These are phyloP conservation scores for Siniperca chuatsi DNA, from an alignment of 2,113 vertebrate genomes.

Conservation along the genomic window DNA sequence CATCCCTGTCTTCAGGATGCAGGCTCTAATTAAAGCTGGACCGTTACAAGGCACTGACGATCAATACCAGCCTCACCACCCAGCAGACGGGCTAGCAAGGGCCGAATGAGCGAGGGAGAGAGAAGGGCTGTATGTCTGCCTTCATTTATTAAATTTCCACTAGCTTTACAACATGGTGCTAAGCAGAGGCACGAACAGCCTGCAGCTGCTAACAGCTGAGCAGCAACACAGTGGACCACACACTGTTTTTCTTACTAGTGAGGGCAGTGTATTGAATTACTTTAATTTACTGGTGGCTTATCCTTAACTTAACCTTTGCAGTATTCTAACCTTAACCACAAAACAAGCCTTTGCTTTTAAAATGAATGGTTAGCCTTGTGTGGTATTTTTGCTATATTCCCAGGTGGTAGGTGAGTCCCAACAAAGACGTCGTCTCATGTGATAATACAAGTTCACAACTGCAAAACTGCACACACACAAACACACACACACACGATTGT, in stretches of 20 bases:
- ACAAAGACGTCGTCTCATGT: too few species aligned
- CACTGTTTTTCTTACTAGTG: neutral
- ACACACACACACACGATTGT: too few species aligned
- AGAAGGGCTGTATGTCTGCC: slow-evolving; percentile 35
- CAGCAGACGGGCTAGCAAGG: slow-evolving; percentile 27
- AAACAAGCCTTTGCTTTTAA: neutral
- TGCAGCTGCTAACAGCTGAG: slow-evolving; percentile 43
- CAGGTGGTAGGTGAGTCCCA: neutral
- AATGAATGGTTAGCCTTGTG: neutral
- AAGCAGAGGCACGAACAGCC: slow-evolving; percentile 65
- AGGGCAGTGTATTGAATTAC: neutral
- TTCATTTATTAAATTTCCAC: slow-evolving; percentile 74
- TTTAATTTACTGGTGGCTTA: neutral
- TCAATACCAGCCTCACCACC: slow-evolving; percentile 62
- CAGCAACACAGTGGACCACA: slow-evolving; percentile 22
- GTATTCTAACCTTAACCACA: neutral
- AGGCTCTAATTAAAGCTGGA: slow-evolving; percentile 76
- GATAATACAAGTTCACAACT: too few species aligned
- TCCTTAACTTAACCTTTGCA: neutral
- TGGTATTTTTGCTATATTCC: neutral
- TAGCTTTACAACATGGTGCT: slow-evolving; percentile 65
- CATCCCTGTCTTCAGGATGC: slow-evolving; percentile 42
- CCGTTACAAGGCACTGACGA: slow-evolving; percentile 58
- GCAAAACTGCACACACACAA: too few species aligned
- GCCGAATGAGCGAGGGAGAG: neutral